Percentiles rank a stretch among this genome's conserved stretches.
Evolutionary conservation across 2,797 vertebrate genomes (phyloP).

Genomic region (Pogonophryne albipinna): DNA sequence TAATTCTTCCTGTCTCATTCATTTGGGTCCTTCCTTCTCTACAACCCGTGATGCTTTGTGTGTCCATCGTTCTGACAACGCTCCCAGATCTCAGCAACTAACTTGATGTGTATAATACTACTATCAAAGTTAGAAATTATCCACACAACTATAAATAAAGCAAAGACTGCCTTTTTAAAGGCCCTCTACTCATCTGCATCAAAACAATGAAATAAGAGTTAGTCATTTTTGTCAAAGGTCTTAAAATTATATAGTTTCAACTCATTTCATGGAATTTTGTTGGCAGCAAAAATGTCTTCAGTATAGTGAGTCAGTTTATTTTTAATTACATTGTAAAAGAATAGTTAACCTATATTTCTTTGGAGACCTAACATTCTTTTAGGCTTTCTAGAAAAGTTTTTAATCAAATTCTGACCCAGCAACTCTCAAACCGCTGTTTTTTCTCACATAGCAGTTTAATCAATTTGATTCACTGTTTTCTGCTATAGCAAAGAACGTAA

Average conservation of each 20-base stretch:
- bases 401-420: neutral
- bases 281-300: neutral
- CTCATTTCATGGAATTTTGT: neutral
- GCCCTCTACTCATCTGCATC: too few relatives aligned
- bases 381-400: neutral
- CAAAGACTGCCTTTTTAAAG: too few relatives aligned
- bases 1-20: too few relatives aligned
- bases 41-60: too few relatives aligned
- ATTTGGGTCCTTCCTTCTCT: too few relatives aligned
- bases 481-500: slow-evolving; percentile 14
- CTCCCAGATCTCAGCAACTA: neutral
- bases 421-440: slow-evolving; percentile 5
- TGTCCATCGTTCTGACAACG: neutral
- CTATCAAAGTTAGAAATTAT: neutral
- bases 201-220: neutral
- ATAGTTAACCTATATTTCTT: too few relatives aligned
- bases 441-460: slow-evolving; percentile 12
- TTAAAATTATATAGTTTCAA: neutral
- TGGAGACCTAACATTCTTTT: neutral
- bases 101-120: neutral
- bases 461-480: slow-evolving; percentile 24
- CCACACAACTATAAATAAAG: too few relatives aligned
- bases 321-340: too few relatives aligned
- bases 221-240: neutral
- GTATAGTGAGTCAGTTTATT: too few relatives aligned